Evolutionary conservation across 2,113 vertebrate species (phyloP).

Genomic region (Calyptommatus sinebrachiatus): DNA sequence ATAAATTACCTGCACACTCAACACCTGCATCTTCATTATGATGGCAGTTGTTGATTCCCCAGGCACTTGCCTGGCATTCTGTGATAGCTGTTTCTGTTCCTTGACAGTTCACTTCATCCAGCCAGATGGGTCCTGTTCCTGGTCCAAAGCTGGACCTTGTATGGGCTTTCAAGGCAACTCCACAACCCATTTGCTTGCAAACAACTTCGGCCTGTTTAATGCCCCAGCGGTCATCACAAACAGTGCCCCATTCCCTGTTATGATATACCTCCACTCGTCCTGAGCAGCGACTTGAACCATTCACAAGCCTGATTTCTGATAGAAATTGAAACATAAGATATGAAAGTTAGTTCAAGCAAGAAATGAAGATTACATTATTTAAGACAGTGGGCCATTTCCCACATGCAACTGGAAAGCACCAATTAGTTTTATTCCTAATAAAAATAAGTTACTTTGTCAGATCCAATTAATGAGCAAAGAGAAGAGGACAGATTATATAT

Average conservation of each 20-base stretch:
- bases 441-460: background rate
- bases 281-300: constrained; percentile 13
- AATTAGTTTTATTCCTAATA: background rate
- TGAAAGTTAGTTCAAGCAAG: too few species aligned
- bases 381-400: background rate
- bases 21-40: constrained; percentile 32
- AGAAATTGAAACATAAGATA: background rate
- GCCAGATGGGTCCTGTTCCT: constrained; percentile 22
- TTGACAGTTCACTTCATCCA: constrained; percentile 20
- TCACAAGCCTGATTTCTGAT: constrained; percentile 13
- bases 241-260: constrained; percentile 18
- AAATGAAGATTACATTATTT: background rate
- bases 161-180: constrained; percentile 7
- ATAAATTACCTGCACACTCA: constrained; percentile 30
- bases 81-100: constrained; percentile 18
- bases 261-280: constrained; percentile 41
- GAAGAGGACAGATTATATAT: too few species aligned
- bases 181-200: constrained; percentile 54
- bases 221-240: constrained; percentile 37
- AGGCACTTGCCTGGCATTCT: background rate
- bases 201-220: constrained; percentile 39
- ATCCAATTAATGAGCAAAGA: too few species aligned
- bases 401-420: background rate
- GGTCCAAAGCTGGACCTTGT: background rate
- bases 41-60: constrained; percentile 4